Conservation (phyloP, 2,797 vertebrate species). For the Myotis daubentonii region DNA sequence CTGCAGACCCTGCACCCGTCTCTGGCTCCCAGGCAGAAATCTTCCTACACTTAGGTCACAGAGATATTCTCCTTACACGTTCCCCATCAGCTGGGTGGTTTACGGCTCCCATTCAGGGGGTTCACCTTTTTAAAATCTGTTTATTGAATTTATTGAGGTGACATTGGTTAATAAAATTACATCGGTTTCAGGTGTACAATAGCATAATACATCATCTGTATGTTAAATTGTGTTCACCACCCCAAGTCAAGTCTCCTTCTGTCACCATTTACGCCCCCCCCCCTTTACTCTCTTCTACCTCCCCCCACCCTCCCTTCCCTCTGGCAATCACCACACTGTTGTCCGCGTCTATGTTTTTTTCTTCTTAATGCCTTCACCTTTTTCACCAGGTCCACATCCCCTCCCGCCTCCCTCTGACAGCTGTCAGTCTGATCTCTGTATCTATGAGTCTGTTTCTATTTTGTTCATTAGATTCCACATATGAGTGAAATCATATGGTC, state of each 20-base stretch:
- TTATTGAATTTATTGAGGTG: not conserved
- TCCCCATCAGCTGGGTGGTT: conserved; percentile 16
- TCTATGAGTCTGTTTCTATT: not conserved
- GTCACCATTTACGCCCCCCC: not conserved
- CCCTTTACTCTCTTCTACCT: not conserved
- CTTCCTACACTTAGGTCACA: conserved; percentile 12
- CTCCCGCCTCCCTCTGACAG: not conserved
- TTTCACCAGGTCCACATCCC: not conserved
- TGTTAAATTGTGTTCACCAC: not conserved
- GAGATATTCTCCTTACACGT: conserved; percentile 33
- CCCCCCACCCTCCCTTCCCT: not conserved
- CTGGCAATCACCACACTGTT: not conserved
- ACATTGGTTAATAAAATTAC: not conserved
- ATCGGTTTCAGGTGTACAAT: not conserved
- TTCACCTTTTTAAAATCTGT: not conserved
- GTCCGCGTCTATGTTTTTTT: not conserved
- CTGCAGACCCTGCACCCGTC: not conserved
- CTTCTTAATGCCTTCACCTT: not conserved
- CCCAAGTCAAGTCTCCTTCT: not conserved
- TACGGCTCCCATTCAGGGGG: not conserved
- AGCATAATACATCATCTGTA: not conserved
- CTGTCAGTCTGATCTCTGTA: not conserved
- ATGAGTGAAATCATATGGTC: not conserved
- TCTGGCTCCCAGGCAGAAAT: conserved; percentile 18
- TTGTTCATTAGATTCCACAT: not conserved